Base-by-base conservation (phyloP, 1,140 invertebrate species). In the Cherax quadricarinatus region DNA sequence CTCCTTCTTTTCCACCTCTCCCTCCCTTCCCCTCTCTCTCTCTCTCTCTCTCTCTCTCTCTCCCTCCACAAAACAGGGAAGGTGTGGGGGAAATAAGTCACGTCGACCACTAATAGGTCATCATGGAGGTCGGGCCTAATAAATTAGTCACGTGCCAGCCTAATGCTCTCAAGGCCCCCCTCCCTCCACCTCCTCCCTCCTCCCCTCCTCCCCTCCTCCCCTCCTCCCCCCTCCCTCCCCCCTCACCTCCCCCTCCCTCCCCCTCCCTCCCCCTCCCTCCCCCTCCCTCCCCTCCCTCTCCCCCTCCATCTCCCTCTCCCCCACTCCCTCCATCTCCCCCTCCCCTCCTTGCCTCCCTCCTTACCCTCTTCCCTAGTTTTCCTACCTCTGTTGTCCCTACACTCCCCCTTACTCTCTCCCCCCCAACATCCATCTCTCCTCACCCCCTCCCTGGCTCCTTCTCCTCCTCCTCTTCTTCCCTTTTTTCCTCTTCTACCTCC, bases 131-230 rank as follows among this genome's bases (percentile, higher is more conserved):
- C 82, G 10, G 51, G 51, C 24, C 83, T 91, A 84, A 91, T 91
- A 70, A 91, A 91, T 91, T 91, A 91, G 89, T 91, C 89, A 91
- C 89, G 89, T 91, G 89, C 83, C 84, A 60, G 30, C 30, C 83
- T 86, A 91, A 80, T 91, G 89, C 30, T 51, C 78, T 48, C 78
- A 80, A 48, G 24, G 14, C 78, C 30, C 78, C 30, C 48, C 12
- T 7, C 14, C 48, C 14, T 6, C 30, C 48, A 12, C 24, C 41
- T 9, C 78, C 30, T 51, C 48, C 4, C 78, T 2, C 12, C 4
- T 30, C 21, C 78, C 30, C 18, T 14, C 48, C 14, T 21, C 48
- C 48, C 30, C 21, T 4, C 30, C 48, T 6, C 78, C 30, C 30
- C 12, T 30, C 48, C 12, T 30, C 21, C 30, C 30, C 16, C 41